Percentiles rank a stretch among this genome's conserved stretches.
phyloP scores from a whole-genome alignment of 2,113 vertebrate species.

The Lophius piscatorius region DNA sequence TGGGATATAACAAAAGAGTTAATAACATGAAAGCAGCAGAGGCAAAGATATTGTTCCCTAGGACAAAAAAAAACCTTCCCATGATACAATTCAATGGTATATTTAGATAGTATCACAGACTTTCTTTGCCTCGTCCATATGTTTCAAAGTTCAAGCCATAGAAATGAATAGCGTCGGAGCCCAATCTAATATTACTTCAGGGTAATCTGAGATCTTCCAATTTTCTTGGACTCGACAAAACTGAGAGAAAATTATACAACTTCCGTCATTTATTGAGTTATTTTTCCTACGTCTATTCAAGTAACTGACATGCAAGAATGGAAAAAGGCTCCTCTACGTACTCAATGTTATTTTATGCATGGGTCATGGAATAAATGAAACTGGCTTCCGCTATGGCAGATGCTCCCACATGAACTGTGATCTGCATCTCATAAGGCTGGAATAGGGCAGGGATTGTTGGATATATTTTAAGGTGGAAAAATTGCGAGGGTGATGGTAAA shows the following conservation, averaged over 20 bases:
- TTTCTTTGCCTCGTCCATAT: not conserved
- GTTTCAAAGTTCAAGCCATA: not conserved
- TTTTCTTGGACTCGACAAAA: not conserved
- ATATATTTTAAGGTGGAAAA: conserved; percentile 30
- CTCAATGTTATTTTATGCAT: too few relatives aligned
- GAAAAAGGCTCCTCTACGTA: too few relatives aligned
- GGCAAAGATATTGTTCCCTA: too few relatives aligned
- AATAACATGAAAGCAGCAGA: too few relatives aligned
- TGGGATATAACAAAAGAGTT: too few relatives aligned
- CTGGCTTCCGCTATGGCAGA: conserved; percentile 13
- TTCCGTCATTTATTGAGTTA: not conserved
- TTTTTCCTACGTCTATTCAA: not conserved
- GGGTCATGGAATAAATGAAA: not conserved
- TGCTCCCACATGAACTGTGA: conserved; percentile 17
- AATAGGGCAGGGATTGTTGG: conserved; percentile 24
- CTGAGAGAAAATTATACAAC: not conserved
- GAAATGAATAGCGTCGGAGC: too few relatives aligned
- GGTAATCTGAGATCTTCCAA: not conserved
- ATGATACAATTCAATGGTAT: conserved; percentile 4
- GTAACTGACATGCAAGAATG: too few relatives aligned
- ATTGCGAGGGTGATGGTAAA: not conserved
- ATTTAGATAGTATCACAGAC: not conserved
- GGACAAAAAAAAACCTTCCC: too few relatives aligned
- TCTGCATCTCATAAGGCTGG: conserved; percentile 6
- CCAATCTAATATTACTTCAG: not conserved